These are phyloP conservation scores for Odontamblyopus lacepedii DNA, from an alignment of 2,797 vertebrate species.

Conservation along the genomic window DNA sequence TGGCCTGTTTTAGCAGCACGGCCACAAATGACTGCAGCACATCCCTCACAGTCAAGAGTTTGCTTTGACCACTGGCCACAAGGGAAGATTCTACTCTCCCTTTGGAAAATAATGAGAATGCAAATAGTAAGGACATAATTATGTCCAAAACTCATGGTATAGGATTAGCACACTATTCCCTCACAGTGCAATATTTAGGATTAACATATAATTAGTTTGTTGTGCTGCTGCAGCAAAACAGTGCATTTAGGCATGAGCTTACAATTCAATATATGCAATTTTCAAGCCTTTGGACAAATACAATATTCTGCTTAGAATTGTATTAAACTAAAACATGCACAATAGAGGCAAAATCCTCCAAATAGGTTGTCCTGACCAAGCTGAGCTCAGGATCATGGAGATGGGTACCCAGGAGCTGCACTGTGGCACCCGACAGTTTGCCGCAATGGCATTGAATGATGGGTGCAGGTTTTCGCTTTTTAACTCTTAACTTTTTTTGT, in stretches of 20 bases:
- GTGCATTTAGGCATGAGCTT: not conserved
- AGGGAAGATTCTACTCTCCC: not conserved
- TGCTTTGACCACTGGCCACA: constrained; percentile 30
- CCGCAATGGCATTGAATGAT: too few species aligned
- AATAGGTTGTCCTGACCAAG: too few species aligned
- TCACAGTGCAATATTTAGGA: not conserved
- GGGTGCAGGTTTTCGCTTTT: too few species aligned
- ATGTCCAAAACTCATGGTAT: not conserved
- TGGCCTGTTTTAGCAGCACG: constrained; percentile 61
- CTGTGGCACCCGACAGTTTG: too few species aligned
- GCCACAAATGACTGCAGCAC: constrained; percentile 68
- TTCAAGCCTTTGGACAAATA: too few species aligned
- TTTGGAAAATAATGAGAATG: not conserved
- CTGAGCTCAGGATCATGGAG: too few species aligned
- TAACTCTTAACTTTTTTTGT: too few species aligned
- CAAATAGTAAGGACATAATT: not conserved
- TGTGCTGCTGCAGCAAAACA: not conserved
- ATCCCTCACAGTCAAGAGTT: constrained; percentile 37
- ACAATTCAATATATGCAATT: not conserved
- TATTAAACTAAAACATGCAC: too few species aligned
- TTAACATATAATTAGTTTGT: not conserved
- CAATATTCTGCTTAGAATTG: too few species aligned
- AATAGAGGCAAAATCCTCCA: too few species aligned
- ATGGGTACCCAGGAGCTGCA: too few species aligned
- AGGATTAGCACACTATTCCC: not conserved